Evolutionary conservation across 53 echinoderm and acorn worm species (phyloP), one percentile per base, ranked within the genome.

Genomic region (Hippasteria phrygiana): DNA sequence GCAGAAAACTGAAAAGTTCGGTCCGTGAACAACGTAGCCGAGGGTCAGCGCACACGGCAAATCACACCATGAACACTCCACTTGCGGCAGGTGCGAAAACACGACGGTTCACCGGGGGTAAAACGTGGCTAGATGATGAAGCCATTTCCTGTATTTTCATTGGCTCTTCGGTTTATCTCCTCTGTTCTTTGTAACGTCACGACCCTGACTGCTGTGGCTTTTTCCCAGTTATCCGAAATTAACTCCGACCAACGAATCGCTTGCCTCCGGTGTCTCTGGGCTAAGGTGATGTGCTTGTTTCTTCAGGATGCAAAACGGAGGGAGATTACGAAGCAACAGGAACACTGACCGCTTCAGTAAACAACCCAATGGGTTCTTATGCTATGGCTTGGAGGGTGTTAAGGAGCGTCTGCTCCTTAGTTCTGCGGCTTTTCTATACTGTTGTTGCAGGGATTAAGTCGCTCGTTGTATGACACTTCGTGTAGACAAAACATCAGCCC

Each of bases 51-150:
- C 35, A 33, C 13, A 10, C 17, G 34, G 17, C 33, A 33, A 67
- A 35, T 33, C 69, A 67, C 69, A 13, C 69, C 33, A 31, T 35
- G 26, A 24, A 59, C 24, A 59, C 26, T 6, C 59, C 59, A 4
- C 59, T 59, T 26, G n/a, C 27, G 33, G 73, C 73, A 73, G 73
- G 73, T 73, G 73, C 20, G 43, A 73, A 40, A 73, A 73, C 22
- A 73, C 26, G 45, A 73, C 43, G 27, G 12, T 43, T n/a, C 43
- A n/a, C 16, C 42, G 42, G 73, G 18, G 27, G 42, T 10, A 24
- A 34, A 37, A 36, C 43, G 73, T 43, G 10, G 43, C 41, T 43
- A 13, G 7, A 24, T 16, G 73, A 8, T 26, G 1, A 43, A 27
- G 42, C 42, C 1, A 41, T 73, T 73, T 73, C 73, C 43, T 42